Conservation (phyloP, 2,113 vertebrate genomes). For the Notiomystis cincta region DNA sequence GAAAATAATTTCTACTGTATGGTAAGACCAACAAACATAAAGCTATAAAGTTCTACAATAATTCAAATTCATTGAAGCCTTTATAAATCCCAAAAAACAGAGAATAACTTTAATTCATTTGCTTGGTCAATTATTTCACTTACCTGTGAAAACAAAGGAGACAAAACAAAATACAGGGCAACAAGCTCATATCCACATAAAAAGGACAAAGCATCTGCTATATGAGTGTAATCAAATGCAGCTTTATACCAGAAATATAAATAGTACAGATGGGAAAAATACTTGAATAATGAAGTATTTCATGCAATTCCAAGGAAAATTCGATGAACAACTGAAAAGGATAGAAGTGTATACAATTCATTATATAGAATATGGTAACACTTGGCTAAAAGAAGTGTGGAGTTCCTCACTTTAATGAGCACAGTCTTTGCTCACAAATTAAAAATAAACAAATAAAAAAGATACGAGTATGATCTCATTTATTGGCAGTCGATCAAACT, state of each 20-base stretch:
- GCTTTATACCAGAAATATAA: neutral
- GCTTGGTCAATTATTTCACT: neutral
- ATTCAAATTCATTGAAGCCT: neutral
- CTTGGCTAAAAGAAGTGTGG: slow-evolving; percentile 14
- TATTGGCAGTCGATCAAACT: slow-evolving; percentile 37
- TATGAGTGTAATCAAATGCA: neutral
- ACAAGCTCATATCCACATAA: neutral
- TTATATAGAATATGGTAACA: slow-evolving; percentile 14
- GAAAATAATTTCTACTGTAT: neutral
- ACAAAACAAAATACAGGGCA: neutral
- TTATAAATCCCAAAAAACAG: neutral
- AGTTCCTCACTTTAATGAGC: slow-evolving; percentile 50
- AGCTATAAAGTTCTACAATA: neutral
- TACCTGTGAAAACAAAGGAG: neutral
- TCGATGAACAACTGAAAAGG: neutral
- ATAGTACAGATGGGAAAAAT: neutral
- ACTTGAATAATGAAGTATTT: slow-evolving; percentile 8
- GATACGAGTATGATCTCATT: neutral
- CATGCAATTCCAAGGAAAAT: slow-evolving; percentile 32
- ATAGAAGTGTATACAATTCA: neutral
- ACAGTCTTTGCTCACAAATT: slow-evolving; percentile 56
- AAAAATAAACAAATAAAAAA: slow-evolving; percentile 69
- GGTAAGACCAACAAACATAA: neutral
- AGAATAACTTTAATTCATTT: neutral
- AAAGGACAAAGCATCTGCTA: neutral